Conservation (phyloP, 2,888 invertebrate species). For the Boloria euphrosyne region DNA sequence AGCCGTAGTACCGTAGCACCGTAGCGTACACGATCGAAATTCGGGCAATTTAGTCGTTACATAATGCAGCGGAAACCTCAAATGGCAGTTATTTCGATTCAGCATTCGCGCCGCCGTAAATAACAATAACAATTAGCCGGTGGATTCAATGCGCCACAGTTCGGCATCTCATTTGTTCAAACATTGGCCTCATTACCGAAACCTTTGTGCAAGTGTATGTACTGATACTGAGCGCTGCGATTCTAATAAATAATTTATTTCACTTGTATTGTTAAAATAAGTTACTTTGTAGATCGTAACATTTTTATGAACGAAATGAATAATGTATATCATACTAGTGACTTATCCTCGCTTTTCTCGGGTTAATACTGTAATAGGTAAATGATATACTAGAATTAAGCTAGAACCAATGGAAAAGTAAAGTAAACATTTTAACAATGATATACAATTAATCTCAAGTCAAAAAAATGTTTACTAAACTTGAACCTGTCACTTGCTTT, state of each 20-base stretch:
- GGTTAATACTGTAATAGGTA: too few species aligned
- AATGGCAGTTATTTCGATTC: slow-evolving; percentile 42
- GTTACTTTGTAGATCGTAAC: too few species aligned
- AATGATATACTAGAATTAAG: too few species aligned
- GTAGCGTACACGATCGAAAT: slow-evolving; percentile 21
- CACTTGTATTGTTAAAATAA: neutral
- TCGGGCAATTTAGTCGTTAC: slow-evolving; percentile 28
- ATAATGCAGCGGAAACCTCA: slow-evolving; percentile 39
- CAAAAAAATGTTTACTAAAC: too few species aligned
- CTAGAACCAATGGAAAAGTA: too few species aligned
- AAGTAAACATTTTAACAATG: too few species aligned
- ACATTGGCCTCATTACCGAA: slow-evolving; percentile 37
- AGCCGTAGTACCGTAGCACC: slow-evolving; percentile 1
- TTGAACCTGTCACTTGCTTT: too few species aligned
- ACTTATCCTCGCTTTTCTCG: too few species aligned
- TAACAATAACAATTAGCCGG: slow-evolving; percentile 42
- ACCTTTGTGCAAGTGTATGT: slow-evolving; percentile 27
- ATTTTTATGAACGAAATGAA: too few species aligned
- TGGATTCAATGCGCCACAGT: slow-evolving; percentile 37
- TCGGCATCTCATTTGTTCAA: slow-evolving; percentile 40
- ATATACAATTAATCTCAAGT: too few species aligned
- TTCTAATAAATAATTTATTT: slow-evolving; percentile 5
- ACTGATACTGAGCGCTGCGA: slow-evolving; percentile 4
- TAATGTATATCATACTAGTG: too few species aligned
- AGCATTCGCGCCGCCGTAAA: slow-evolving; percentile 39